Percentiles rank a stretch among this genome's conserved stretches.
Conservation (phyloP, 2,888 invertebrate genomes). For the Yponomeuta plumbellus region DNA sequence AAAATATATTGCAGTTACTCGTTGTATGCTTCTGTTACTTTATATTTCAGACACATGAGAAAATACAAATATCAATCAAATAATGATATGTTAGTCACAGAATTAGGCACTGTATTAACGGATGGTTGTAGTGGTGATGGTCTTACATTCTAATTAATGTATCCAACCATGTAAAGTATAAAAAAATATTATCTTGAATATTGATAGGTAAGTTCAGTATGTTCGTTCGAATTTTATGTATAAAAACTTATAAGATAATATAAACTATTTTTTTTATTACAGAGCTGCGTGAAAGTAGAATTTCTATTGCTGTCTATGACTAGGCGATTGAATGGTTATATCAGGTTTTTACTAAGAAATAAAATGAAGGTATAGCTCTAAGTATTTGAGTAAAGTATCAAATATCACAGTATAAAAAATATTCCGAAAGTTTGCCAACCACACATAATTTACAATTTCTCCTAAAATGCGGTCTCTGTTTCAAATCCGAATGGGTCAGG, state of each 20-base stretch:
- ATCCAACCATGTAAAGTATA: background rate
- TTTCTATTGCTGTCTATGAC: slow-evolving; percentile 9
- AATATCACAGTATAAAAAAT: slow-evolving; percentile 23
- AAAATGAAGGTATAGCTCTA: background rate
- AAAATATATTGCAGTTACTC: slow-evolving; percentile 66
- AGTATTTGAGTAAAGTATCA: slow-evolving; percentile 33
- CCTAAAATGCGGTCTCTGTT: background rate
- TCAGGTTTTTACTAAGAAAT: background rate
- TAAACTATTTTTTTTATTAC: background rate
- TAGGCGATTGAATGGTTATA: slow-evolving; percentile 3
- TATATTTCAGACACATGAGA: background rate
- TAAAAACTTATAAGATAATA: background rate
- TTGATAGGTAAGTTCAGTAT: background rate
- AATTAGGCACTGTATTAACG: too few relatives aligned
- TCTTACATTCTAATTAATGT: background rate
- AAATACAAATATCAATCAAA: background rate
- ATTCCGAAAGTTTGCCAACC: slow-evolving; percentile 9
- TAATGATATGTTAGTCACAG: background rate
- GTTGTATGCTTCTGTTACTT: slow-evolving; percentile 53
- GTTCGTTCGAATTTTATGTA: background rate
- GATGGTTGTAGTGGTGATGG: too few relatives aligned
- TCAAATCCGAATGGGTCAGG: background rate
- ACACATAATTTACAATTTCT: background rate
- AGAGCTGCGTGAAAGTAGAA: background rate
- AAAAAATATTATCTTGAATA: background rate